Conservation (phyloP, 2,797 vertebrate genomes). For the Cyprinella venusta region DNA sequence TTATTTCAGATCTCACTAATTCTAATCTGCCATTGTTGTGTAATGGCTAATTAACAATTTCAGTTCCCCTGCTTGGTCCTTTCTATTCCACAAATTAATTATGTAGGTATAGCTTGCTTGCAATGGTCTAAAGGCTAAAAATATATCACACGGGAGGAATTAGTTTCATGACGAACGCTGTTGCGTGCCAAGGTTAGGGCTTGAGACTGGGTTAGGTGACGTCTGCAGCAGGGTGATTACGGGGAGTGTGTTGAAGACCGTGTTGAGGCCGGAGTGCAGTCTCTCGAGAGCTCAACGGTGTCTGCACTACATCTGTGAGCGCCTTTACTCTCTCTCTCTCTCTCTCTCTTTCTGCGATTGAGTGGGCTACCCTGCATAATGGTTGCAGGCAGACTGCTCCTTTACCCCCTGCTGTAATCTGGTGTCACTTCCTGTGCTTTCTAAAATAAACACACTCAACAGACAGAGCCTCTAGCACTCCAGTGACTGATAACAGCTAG, state of each 20-base stretch:
- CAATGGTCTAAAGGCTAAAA: constrained; percentile 30
- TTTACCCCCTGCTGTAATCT: constrained; percentile 50
- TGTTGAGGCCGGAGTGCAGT: constrained; percentile 31
- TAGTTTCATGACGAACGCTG: constrained; percentile 24
- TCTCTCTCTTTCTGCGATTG: not conserved
- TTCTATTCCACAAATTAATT: constrained; percentile 34
- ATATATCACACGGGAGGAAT: constrained; percentile 30
- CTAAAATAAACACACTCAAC: constrained; percentile 58
- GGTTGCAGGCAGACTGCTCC: constrained; percentile 45
- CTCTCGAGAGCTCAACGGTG: constrained; percentile 40
- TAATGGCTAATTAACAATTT: constrained; percentile 53
- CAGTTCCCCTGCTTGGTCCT: constrained; percentile 23
- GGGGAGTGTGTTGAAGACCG: constrained; percentile 38
- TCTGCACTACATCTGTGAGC: constrained; percentile 32
- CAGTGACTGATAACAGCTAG: constrained; percentile 53
- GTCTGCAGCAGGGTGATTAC: constrained; percentile 30
- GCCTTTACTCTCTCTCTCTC: constrained; percentile 1
- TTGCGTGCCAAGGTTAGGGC: constrained; percentile 25
- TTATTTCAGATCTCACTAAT: constrained; percentile 36
- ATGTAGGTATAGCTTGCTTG: not conserved
- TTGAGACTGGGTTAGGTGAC: constrained; percentile 25
- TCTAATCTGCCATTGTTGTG: constrained; percentile 34
- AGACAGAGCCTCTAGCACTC: constrained; percentile 49
- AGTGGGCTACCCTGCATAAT: constrained; percentile 48
- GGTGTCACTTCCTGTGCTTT: constrained; percentile 55